Evolutionary conservation across 2,113 vertebrate species (phyloP), one percentile per base, ranked within the genome.

Genomic region (Cololabis saira): DNA sequence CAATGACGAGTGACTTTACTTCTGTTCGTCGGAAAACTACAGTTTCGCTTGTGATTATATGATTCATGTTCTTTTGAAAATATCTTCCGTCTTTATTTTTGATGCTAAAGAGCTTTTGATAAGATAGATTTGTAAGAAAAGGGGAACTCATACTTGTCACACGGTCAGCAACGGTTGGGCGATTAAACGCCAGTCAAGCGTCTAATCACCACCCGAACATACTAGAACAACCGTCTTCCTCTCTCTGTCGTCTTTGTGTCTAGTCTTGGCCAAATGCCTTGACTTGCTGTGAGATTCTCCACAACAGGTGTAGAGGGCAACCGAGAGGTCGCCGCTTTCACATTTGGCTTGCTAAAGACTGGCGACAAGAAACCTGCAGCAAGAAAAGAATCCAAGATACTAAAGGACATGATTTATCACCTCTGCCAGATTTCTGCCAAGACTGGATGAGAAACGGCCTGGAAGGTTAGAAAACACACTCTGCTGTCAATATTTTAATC

Each of bases 271-370:
- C 68, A 77, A 70, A 78, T 69, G 77, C 81, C 74, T 86, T 59
- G 50, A 74, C 82, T 18, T 43, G 62, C 68, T 18, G 51, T 21
- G 43, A 76, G 80, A 92, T 86, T 87, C 85, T 68, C 67, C 71
- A 76, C 83, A 90, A 87, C 93, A 93, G 91, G 91, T 94, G 92
- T 74, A 54, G 80, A 56, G 89, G 72, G 49, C 80, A 79, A 49
- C 62, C 5, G 47, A 27, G 53, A 71, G 90, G 90, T 93, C 90
- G 89, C 50, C 61, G 85, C 83, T 85, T 90, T 92, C 87, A 89
- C 83, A 91, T 93, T 93, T 90, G 90, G 85, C 88, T 91, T 86
- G 90, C 90, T 92, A 92, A 94, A 92, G 89, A 92, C 92, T 90
- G 90, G 87, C 89, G 88, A 88, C 86, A 83, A 83, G 83, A 89